Percentiles rank a stretch among this genome's conserved stretches.
phyloP scores from a whole-genome alignment of 2,888 invertebrate species.

The Tuta absoluta region DNA sequence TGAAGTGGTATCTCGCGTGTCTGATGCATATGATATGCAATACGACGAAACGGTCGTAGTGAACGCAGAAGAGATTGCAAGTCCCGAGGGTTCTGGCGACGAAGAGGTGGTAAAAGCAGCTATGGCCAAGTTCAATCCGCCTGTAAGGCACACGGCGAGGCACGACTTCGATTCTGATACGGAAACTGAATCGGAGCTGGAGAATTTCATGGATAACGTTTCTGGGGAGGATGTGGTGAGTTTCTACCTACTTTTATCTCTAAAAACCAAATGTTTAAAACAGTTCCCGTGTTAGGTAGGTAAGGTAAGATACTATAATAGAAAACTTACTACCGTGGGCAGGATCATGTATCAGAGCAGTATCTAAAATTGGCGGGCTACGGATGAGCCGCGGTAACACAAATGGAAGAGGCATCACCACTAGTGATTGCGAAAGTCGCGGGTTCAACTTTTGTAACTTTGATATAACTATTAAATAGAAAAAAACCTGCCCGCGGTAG shows the following conservation, averaged over 20 bases:
- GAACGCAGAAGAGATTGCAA: conserved; percentile 81
- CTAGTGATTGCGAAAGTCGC: too few relatives aligned
- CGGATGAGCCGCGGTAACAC: too few relatives aligned
- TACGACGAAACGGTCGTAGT: conserved; percentile 83
- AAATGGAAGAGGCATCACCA: too few relatives aligned
- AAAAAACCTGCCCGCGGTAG: too few relatives aligned
- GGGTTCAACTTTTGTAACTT: too few relatives aligned
- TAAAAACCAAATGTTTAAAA: too few relatives aligned
- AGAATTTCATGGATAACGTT: conserved; percentile 58
- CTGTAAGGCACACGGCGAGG: conserved; percentile 65
- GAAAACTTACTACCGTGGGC: too few relatives aligned
- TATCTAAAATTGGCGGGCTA: too few relatives aligned
- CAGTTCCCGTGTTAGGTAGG: too few relatives aligned
- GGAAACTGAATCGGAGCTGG: conserved; percentile 64
- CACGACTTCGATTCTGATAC: conserved; percentile 75
- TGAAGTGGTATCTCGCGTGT: conserved; percentile 25
- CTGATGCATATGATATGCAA: conserved; percentile 61
- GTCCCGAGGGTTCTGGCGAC: conserved; percentile 61
- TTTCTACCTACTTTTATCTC: background rate
- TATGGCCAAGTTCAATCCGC: conserved; percentile 75
- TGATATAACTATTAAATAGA: too few relatives aligned
- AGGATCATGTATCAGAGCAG: too few relatives aligned
- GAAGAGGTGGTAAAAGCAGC: conserved; percentile 57
- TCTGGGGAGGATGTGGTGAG: conserved; percentile 63
- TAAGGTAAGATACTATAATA: too few relatives aligned